Evolutionary conservation across 30 jellyfish, hydroid and myxozoan species (phyloP), one percentile per base, ranked within the genome.

Genomic region (Chironex yamaguchii): DNA sequence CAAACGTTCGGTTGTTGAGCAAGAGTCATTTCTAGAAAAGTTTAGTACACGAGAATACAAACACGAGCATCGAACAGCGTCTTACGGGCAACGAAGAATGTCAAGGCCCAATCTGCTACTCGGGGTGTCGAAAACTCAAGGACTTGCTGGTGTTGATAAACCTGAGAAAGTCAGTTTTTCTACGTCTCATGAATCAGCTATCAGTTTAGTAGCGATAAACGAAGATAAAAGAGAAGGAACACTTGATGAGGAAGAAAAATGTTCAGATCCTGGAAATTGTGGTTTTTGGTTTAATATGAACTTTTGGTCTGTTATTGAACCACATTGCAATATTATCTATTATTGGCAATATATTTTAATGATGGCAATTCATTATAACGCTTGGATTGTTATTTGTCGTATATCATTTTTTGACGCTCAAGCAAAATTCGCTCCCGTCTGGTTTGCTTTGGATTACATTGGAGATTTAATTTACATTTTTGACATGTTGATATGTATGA

Each of bases 361-460:
- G 9, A 50, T 79, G 66, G 97, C 97, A 28, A 82, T 93, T 26
- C 89, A 86, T 51, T 93, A 93, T 89, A 93, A 93, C 65, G 81
- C 90, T 2, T 93, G 98, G 98, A 90, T 89, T 1, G 53, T 93
- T 26, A 52, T 89, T n/a, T 62, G 84, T 2, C 92, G 98, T 29
- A 66, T 88, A 21, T 97, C 97, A 12, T 93, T 81, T 31, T 49
- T 80, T 0, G 94, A 73, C 0, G 97, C 98, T 2, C 96, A 88
- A 63, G 24, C 52, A 3, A 54, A 76, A 21, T 81, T 66, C 71
- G 72, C 84, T 25, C 33, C 48, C 30, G 29, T 66, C 11, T 93
- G 98, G 98, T 82, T 88, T 49, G 21, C 36, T 2, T 70, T 93
- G n/a, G 98, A 93, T 34, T 93, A 88, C 79, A 28, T 84, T 0